phyloP scores from a whole-genome alignment of 2,888 invertebrate genomes.

The Zelleria hepariella region DNA sequence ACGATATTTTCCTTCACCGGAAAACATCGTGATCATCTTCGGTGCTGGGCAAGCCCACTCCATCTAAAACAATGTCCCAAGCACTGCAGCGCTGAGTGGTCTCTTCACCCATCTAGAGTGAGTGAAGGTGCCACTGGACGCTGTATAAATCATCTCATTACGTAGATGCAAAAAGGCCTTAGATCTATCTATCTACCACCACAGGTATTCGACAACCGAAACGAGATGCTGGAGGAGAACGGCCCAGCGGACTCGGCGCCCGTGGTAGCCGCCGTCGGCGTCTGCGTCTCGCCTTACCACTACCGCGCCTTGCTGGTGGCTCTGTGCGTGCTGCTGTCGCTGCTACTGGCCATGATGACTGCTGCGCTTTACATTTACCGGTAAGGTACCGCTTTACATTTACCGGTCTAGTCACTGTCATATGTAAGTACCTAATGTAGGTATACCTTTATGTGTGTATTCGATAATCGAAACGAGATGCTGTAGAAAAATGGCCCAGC shows the following conservation, averaged over 20 bases:
- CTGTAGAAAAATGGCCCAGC: conserved; percentile 77
- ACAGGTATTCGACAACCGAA: conserved; percentile 86
- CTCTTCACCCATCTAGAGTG: too few relatives aligned
- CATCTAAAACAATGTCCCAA: too few relatives aligned
- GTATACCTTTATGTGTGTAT: too few relatives aligned
- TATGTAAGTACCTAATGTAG: too few relatives aligned
- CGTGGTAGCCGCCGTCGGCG: conserved; percentile 75
- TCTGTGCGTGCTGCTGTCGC: conserved; percentile 80
- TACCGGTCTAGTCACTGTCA: too few relatives aligned
- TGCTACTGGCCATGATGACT: conserved; percentile 80
- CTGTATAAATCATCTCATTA: too few relatives aligned
- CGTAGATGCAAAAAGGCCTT: too few relatives aligned
- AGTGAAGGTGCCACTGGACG: too few relatives aligned
- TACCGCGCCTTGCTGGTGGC: conserved; percentile 89
- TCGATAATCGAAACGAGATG: conserved; percentile 79
- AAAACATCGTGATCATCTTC: conserved; percentile 11
- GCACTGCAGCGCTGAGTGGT: too few relatives aligned
- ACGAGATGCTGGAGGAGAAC: conserved; percentile 79
- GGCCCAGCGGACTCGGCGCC: conserved; percentile 76
- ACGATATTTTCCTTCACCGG: too few relatives aligned
- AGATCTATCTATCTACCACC: not conserved
- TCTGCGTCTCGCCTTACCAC: conserved; percentile 86
- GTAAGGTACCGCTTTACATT: conserved; percentile 38
- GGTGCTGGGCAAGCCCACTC: too few relatives aligned
- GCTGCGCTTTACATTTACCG: conserved; percentile 84